Evolutionary conservation across 2,113 vertebrate species (phyloP).

Genomic region (Melanostigma gelatinosum): DNA sequence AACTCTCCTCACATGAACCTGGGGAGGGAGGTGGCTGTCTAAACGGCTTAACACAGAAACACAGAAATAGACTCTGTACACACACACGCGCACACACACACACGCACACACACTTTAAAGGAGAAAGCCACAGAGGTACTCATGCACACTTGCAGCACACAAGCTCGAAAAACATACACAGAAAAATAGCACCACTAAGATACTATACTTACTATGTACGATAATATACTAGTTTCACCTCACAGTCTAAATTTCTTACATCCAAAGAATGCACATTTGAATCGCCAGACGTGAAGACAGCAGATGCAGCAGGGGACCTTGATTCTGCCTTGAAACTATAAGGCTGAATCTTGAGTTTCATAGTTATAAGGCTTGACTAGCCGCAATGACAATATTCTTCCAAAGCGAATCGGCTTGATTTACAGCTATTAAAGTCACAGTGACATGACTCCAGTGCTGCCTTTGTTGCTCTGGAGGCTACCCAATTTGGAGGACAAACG

Average conservation of each 20-base stretch:
- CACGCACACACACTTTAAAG: not conserved
- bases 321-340: not conserved
- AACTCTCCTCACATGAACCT: constrained; percentile 44
- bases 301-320: not conserved
- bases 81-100: not conserved
- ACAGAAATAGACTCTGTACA: constrained; percentile 10
- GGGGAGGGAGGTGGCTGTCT: constrained; percentile 30
- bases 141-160: not conserved
- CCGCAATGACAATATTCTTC: not conserved
- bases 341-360: not conserved
- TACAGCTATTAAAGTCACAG: constrained; percentile 2
- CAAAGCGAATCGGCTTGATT: constrained; percentile 7
- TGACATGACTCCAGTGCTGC: constrained; percentile 6
- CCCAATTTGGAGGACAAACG: constrained; percentile 24
- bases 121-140: not conserved
- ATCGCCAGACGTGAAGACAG: not conserved
- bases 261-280: not conserved
- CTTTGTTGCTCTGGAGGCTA: constrained; percentile 34
- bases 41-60: constrained; percentile 21
- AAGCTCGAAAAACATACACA: not conserved
- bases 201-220: not conserved
- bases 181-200: not conserved
- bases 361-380: not conserved
- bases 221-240: not conserved
- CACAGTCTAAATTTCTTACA: not conserved